Base-by-base conservation (phyloP, 2,888 invertebrate species). In the Brachylomia viminalis region DNA sequence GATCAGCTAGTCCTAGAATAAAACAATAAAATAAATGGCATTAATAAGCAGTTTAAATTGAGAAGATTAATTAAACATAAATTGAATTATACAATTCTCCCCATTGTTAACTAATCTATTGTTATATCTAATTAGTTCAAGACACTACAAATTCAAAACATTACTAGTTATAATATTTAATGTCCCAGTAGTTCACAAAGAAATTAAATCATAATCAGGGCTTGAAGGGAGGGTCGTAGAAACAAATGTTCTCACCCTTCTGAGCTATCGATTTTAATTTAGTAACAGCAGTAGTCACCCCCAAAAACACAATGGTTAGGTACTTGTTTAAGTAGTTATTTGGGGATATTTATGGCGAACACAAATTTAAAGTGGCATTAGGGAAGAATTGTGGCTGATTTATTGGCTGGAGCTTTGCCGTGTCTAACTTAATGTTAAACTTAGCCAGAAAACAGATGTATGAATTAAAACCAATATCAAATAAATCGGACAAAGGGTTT, bases 181-280 rank as follows among this genome's bases (percentile, higher is more conserved):
- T 65, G 71, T 73, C n/a, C 64, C 33, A 69, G 52, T 75, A 56
- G 42, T 61, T 70, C 68, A 82, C 72, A 83, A 80, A 72, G 68
- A 79, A 86, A 64, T 79, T 82, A 84, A 80, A 82, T 87, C 81
- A 88, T 87, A 83, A 89, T 72, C 68, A 83, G 62, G 15, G 52
- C n/a, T 47, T 56, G 30, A 73, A 84, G 90, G 89, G 86, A 80
- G 85, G 73, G 88, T 86, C 86, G 88, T 82, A 69, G 80, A 87
- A 89, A 91, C 89, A 90, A 91, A 90, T 87, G 84, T 82, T 87
- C 70, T 77, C 84, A 77, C 89, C 85, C 87, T 71, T 74, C 81
- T 68, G 49, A 42, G 72, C 71, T 79, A 90, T 90, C 87, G 88
- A 90, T 90, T 89, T 87, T 84, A 87, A 89, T 88, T 87, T 86